A percentile compares a stretch with the other conserved stretches of the same genome.
These are phyloP conservation scores for Archips crataeganus DNA, from an alignment of 2,888 invertebrate species.

Conservation along the genomic window DNA sequence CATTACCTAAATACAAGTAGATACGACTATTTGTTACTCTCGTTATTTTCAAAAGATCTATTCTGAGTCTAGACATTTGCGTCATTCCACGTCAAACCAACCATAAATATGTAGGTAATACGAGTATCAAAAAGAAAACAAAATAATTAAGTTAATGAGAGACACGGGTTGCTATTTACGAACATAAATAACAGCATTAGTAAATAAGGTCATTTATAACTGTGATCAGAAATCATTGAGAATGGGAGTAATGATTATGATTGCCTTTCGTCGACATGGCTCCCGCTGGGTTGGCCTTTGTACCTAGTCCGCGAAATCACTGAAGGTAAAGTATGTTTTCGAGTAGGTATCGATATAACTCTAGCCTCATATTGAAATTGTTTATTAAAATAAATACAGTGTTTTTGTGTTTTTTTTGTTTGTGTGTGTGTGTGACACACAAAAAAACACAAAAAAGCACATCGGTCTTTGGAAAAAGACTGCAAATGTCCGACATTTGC, in stretches of 20 bases:
- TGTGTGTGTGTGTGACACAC: too few relatives aligned
- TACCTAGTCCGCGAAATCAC: not conserved
- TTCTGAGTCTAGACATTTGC: slow-evolving; percentile 34
- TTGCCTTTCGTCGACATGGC: slow-evolving; percentile 31
- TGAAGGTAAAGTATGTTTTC: too few relatives aligned
- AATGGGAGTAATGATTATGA: slow-evolving; percentile 35
- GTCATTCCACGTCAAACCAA: slow-evolving; percentile 26
- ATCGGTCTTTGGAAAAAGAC: too few relatives aligned
- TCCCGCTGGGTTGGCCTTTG: slow-evolving; percentile 22
- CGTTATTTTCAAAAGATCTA: not conserved
- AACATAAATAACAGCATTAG: slow-evolving; percentile 17
- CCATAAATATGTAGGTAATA: not conserved
- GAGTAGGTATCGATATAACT: too few relatives aligned
- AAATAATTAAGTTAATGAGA: slow-evolving; percentile 37
- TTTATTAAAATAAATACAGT: too few relatives aligned
- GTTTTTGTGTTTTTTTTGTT: too few relatives aligned
- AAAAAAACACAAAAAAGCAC: too few relatives aligned
- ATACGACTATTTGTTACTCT: not conserved
- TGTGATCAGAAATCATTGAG: slow-evolving; percentile 37
- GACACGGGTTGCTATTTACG: slow-evolving; percentile 34
- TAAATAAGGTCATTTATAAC: slow-evolving; percentile 25
- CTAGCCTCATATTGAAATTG: too few relatives aligned
- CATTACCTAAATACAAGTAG: not conserved
- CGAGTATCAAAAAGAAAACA: slow-evolving; percentile 13
- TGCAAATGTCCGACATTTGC: too few relatives aligned